Evolutionary conservation across 2,797 vertebrate genomes (phyloP).

Genomic region (Lepilemur ruficaudatus): DNA sequence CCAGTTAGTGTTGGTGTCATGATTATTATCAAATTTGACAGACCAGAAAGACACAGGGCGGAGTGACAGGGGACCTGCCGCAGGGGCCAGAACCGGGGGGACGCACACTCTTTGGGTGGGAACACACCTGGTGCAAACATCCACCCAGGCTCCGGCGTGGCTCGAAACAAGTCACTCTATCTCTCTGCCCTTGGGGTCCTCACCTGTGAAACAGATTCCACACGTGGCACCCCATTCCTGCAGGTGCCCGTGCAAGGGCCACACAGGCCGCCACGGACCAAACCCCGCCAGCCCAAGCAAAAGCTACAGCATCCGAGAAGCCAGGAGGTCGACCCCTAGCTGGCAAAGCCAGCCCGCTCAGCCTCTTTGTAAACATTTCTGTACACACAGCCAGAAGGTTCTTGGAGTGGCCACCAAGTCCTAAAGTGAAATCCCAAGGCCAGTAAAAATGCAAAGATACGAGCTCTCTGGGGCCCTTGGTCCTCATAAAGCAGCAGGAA

Average conservation of each 20-base stretch:
- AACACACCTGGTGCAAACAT: background rate
- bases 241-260: background rate
- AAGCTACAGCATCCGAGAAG: background rate
- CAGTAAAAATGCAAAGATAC: background rate
- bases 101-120: background rate
- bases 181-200: fast-evolving
- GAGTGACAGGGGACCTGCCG: fast-evolving
- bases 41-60: background rate
- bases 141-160: fast-evolving
- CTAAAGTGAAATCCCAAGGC: background rate
- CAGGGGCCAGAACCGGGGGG: background rate
- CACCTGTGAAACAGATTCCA: fast-evolving
- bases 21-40: too few relatives aligned
- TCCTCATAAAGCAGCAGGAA: background rate
- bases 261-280: fast-evolving
- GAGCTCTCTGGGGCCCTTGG: background rate
- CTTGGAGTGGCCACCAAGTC: fast-evolving
- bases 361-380: background rate
- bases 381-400: background rate
- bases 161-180: background rate
- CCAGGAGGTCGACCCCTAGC: fast-evolving
- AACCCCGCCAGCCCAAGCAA: fast-evolving
- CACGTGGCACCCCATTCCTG: fast-evolving
- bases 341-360: background rate
- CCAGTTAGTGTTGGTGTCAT: fast-evolving